Conservation (phyloP, 2,888 invertebrate species). For the Machimus atricapillus region DNA sequence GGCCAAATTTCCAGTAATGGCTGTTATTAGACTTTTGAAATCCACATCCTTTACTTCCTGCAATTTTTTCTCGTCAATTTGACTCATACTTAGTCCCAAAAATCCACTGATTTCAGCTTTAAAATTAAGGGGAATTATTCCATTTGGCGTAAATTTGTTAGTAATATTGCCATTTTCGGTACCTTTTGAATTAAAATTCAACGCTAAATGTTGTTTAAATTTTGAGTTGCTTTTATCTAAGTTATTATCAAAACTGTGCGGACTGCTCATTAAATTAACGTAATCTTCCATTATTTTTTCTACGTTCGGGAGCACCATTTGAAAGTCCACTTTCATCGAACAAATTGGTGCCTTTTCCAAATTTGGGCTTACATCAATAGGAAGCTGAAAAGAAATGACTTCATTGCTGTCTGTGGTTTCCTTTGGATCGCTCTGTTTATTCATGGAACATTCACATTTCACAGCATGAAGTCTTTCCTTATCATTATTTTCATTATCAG, state of each 20-base stretch:
- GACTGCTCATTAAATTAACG: not conserved
- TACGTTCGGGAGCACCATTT: not conserved
- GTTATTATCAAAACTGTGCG: not conserved
- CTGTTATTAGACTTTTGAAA: not conserved
- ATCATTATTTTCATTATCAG: not conserved
- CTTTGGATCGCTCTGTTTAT: not conserved
- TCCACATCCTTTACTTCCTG: not conserved
- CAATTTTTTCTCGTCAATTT: not conserved
- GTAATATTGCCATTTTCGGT: not conserved
- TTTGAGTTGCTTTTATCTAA: not conserved
- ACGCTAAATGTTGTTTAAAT: not conserved
- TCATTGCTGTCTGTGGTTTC: not conserved
- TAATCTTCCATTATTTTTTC: not conserved
- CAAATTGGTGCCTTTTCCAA: not conserved
- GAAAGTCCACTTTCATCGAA: not conserved
- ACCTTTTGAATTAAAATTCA: not conserved
- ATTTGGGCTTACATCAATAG: not conserved
- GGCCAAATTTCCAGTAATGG: not conserved
- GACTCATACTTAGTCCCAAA: not conserved
- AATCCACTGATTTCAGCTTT: not conserved
- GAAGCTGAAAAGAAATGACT: not conserved
- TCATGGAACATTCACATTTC: not conserved
- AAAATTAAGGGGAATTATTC: slow-evolving; percentile 1
- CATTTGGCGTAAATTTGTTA: not conserved
- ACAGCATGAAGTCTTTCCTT: not conserved